A percentile compares a stretch with the other conserved stretches of the same genome.
Conservation (phyloP, 2,113 vertebrate species). For the Platysteira castanea region DNA sequence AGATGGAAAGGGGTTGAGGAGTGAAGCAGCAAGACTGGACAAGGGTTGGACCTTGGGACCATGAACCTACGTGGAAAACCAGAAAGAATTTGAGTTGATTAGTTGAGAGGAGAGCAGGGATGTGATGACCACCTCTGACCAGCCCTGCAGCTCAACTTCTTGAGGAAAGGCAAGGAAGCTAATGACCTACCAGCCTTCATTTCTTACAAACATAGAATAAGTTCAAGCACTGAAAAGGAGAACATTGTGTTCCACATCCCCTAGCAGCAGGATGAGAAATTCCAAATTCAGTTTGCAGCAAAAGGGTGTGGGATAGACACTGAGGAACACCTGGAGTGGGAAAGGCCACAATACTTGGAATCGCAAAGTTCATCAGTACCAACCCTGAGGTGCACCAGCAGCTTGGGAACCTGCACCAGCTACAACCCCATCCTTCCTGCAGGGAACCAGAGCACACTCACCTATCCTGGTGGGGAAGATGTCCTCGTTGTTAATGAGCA, state of each 20-base stretch:
- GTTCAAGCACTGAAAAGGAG: neutral
- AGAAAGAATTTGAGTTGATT: neutral
- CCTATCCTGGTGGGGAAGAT: slow-evolving; percentile 96
- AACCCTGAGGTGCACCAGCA: neutral
- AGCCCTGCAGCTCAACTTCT: neutral
- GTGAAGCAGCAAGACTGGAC: neutral
- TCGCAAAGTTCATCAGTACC: neutral
- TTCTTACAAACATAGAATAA: neutral
- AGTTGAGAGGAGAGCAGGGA: neutral
- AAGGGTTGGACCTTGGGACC: neutral
- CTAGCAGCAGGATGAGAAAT: neutral
- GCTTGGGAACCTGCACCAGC: neutral
- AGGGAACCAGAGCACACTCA: slow-evolving; percentile 61
- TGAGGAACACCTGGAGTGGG: neutral
- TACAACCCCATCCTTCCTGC: neutral
- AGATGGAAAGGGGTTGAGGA: neutral
- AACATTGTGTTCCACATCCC: neutral
- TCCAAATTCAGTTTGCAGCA: neutral
- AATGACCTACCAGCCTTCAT: neutral
- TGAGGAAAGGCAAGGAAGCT: neutral
- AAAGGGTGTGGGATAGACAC: neutral
- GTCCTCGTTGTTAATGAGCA: slow-evolving; percentile 92
- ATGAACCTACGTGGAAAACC: neutral
- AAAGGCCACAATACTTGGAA: neutral
- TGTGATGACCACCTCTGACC: neutral